Evolutionary conservation across 2,888 invertebrate species (phyloP).

Genomic region (Synergus laeviventris): DNA sequence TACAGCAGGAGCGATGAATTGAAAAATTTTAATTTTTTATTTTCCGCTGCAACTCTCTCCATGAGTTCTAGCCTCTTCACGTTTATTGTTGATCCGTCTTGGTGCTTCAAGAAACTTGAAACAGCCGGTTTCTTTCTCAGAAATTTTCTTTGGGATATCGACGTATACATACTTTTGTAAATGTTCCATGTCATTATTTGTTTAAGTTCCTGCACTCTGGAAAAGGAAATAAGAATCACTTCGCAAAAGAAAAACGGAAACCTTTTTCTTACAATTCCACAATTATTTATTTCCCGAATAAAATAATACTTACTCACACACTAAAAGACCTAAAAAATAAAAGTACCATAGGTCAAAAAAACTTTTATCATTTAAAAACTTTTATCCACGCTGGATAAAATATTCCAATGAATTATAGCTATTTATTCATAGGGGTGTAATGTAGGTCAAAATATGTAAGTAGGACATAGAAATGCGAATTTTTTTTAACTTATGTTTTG

Average conservation of each 20-base stretch:
- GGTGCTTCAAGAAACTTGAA: slow-evolving; percentile 10
- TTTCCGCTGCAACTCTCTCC: neutral
- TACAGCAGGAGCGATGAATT: neutral
- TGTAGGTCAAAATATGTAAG: too few relatives aligned
- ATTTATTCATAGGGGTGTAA: too few relatives aligned
- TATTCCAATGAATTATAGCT: too few relatives aligned
- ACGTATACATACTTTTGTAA: slow-evolving; percentile 1
- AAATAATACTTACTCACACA: neutral
- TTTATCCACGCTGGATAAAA: neutral
- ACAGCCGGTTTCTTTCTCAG: neutral
- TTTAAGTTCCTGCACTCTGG: neutral
- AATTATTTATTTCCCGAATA: neutral
- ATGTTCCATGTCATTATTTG: neutral
- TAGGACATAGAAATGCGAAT: too few relatives aligned
- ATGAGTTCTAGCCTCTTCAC: neutral
- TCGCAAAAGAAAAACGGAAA: neutral
- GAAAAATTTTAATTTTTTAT: neutral
- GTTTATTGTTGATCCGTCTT: neutral
- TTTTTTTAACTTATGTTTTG: too few relatives aligned
- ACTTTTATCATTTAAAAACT: neutral
- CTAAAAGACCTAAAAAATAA: too few relatives aligned
- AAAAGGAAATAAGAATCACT: neutral
- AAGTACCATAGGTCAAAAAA: too few relatives aligned
- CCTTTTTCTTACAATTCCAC: neutral
- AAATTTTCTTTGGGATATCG: neutral